Percentiles rank a stretch among this genome's conserved stretches.
phyloP scores from a whole-genome alignment of 1,140 invertebrate species.

The Trachymyrmex septentrionalis region DNA sequence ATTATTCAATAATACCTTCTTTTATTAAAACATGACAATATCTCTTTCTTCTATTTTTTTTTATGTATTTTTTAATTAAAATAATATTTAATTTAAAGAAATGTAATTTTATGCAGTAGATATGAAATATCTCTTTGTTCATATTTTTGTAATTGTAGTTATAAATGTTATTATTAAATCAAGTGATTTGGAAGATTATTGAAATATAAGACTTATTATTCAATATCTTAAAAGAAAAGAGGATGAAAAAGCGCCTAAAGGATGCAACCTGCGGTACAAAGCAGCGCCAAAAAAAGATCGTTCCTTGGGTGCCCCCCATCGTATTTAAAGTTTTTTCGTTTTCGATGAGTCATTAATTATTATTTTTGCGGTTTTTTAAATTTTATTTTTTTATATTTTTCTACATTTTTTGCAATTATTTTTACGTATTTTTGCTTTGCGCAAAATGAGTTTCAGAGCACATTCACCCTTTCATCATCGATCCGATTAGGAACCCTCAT shows the following conservation, averaged over 20 bases:
- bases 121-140: neutral
- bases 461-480: conserved; percentile 44
- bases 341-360: conserved; percentile 49
- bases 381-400: conserved; percentile 47
- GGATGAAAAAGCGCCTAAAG: conserved; percentile 44
- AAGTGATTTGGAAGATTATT: neutral
- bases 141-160: conserved; percentile 2
- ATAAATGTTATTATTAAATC: neutral
- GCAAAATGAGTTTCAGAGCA: neutral
- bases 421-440: conserved; percentile 33
- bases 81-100: neutral
- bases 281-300: conserved; percentile 33
- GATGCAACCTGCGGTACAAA: conserved; percentile 64
- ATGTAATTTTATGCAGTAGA: neutral
- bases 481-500: conserved; percentile 68
- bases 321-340: conserved; percentile 3
- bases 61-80: conserved; percentile 15
- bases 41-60: neutral
- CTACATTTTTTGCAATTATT: conserved; percentile 50
- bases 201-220: neutral
- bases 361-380: conserved; percentile 54
- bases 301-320: neutral
- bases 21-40: neutral
- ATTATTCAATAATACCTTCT: neutral
- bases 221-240: neutral